Evolutionary conservation across 2,888 invertebrate species (phyloP), one percentile per base, ranked within the genome.

Genomic region (Habroteleia sp.): DNA sequence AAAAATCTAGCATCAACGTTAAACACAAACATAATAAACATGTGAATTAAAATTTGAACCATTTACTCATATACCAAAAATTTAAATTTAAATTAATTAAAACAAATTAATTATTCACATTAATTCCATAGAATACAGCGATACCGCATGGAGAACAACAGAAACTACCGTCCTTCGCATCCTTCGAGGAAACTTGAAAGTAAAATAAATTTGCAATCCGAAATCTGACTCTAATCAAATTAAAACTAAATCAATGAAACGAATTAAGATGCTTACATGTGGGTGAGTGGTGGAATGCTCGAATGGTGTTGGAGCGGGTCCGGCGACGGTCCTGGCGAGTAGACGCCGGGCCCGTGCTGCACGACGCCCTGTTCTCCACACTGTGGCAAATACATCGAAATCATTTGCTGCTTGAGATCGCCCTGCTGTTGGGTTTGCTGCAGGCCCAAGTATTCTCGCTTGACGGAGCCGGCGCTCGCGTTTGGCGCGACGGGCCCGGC

Each of bases 381-480:
- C 58, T 91, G 91, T 0, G 92, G 92, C 86, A 94, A 91, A 89
- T 94, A 94, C 93, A 94, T 93, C 80, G 92, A 93, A 87, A 94
- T 93, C 93, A 94, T 93, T 86, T 94, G 93, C 56, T 92, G 89
- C 42, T 93, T 89, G 82, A 93, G 92, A 25, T 92, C 92, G 79
- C 90, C 90, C 6, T 14, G 4, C 5, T 8, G 16, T 10, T 46
- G 37, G 66, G 92, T 91, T 88, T 71, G 83, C 83, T 92, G 91
- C 83, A 88, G 89, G 25, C 87, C 85, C 60, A 90, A 91, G 89
- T 94, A 94, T 89, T 95, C 94, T 78, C 94, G 91, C 89, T 94
- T 94, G 90, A 94, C 91, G 3, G 48, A 46, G 25, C 37, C 50
- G 3, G 27, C 46, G 2, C 56, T 71, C 39, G 82, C 83, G 73